Evolutionary conservation across 2,888 invertebrate species (phyloP).

Genomic region (Notodonta dromedarius): DNA sequence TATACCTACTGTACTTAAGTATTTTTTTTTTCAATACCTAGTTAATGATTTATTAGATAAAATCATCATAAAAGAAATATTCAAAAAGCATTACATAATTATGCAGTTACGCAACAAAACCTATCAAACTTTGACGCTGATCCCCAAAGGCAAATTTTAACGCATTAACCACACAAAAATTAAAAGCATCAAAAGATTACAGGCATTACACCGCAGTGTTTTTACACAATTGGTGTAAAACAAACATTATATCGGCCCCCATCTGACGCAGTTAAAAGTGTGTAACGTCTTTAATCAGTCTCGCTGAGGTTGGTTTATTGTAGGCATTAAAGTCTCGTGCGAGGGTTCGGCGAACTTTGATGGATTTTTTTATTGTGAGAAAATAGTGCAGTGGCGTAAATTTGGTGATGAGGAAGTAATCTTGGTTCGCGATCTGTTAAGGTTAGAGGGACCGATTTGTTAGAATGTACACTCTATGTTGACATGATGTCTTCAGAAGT

Average conservation of each 20-base stretch:
- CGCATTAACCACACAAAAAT: constrained; percentile 35
- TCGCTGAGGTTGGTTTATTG: constrained; percentile 65
- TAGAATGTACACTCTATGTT: no score
- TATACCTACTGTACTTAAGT: no score
- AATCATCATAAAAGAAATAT: no score
- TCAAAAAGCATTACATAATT: no score
- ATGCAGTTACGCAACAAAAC: no score
- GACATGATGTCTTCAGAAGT: no score
- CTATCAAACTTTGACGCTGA: not conserved
- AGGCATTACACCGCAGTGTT: constrained; percentile 44
- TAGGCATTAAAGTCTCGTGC: constrained; percentile 62
- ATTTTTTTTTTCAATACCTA: no score
- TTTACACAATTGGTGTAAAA: constrained; percentile 60
- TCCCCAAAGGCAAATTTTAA: constrained; percentile 24
- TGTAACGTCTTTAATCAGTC: constrained; percentile 61
- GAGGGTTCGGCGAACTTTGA: constrained; percentile 66
- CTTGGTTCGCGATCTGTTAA: not conserved
- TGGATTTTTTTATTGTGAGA: constrained; percentile 14
- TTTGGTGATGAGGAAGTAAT: not conserved
- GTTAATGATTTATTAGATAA: no score
- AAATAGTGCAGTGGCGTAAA: not conserved
- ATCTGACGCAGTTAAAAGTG: not conserved
- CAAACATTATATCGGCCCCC: constrained; percentile 40
- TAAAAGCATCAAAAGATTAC: constrained; percentile 46
- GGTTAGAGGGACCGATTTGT: no score